Conservation (phyloP, 2,797 vertebrate genomes). For the Gallinago solitaria region DNA sequence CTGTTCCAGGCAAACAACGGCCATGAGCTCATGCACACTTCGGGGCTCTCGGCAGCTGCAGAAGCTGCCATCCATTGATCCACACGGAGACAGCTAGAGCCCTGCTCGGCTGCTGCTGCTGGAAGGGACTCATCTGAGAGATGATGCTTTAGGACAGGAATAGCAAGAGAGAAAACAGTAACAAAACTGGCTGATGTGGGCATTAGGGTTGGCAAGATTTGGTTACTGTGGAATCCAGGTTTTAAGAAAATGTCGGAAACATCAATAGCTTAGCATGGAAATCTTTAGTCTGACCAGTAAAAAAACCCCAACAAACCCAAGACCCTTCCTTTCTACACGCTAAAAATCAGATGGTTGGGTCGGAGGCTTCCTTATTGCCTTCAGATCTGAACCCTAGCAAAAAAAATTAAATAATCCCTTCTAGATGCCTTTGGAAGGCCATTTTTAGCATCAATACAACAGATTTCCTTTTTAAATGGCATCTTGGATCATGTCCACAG, state of each 20-base stretch:
- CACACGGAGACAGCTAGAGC: fast-evolving
- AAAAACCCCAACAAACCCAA: neutral
- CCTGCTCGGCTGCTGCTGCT: neutral
- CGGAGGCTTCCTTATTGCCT: neutral
- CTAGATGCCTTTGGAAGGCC: neutral
- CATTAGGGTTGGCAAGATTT: neutral
- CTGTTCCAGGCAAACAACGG: neutral
- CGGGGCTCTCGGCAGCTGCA: neutral
- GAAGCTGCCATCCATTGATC: neutral
- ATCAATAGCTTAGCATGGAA: neutral
- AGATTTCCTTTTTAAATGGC: neutral
- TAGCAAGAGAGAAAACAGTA: neutral
- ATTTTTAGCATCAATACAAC: neutral
- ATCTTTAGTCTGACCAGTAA: neutral
- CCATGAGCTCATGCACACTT: fast-evolving
- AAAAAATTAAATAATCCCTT: neutral
- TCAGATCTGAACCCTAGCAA: neutral
- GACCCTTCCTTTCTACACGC: neutral
- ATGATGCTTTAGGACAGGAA: neutral
- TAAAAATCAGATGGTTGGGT: neutral
- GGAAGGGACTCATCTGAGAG: neutral
- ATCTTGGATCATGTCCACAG: neutral
- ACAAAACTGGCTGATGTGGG: neutral
- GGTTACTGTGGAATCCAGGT: neutral
- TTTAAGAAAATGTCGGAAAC: neutral